Evolutionary conservation across 2,113 vertebrate genomes (phyloP), one percentile per base, ranked within the genome.

Genomic region (Odocoileus hemionus): DNA sequence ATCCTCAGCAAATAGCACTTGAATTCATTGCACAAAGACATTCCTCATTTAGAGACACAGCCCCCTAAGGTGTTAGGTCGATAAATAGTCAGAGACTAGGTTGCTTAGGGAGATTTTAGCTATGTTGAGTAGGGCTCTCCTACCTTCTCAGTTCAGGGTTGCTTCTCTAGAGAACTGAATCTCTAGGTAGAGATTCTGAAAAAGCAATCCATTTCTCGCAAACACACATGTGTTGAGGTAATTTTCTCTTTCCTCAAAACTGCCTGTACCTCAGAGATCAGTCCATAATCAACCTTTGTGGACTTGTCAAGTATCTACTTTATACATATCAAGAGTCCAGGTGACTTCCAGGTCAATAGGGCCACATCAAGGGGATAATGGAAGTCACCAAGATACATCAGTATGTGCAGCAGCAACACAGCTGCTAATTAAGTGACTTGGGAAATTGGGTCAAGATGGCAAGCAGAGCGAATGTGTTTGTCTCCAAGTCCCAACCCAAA

Each of bases 1-100:
- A 96, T 90, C 86, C 89, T 97, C 86, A 64, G 97, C 91, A 98
- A 98, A 97, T 87, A 98, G 86, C 96, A 97, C 94, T 97, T 96
- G 91, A 97, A 76, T 96, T 94, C 57, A 54, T 78, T 86, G 54
- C 74, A 96, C 88, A 96, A 97, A 98, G 93, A 95, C 86, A 93
- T 83, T 33, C 67, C 96, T 98, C 88, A 93, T 89, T 97, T 94
- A 97, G 28, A 97, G 55, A 86, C 76, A 96, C 86, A 96, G 57
- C n/a, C 61, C 95, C 54, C 87, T 94, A 50, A 96, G 95, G 94
- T 96, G 91, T 92, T 98, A 96, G 91, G 91, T 96, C 94, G 82
- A 97, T 96, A 91, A 98, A 95, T 57, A 96, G 47, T 85, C 82
- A 90, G 57, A 52, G 45, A 25, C 19, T 57, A 79, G 45, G 47